Evolutionary conservation across 2,888 invertebrate genomes (phyloP).

Genomic region (Cryptophagus acutangulus): DNA sequence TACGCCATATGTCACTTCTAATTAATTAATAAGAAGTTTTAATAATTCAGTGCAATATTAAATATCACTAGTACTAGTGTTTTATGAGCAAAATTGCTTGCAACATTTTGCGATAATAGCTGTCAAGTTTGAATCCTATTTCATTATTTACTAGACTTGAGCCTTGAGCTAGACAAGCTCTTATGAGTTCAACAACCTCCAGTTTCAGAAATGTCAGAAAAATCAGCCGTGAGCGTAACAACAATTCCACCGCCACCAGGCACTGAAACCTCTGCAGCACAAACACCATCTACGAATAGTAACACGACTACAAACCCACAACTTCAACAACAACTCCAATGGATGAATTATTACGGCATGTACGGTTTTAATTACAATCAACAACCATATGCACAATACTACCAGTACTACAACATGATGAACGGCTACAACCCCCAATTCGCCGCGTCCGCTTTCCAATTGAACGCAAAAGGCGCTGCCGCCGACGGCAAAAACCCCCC

Average conservation of each 20-base stretch:
- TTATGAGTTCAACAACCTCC: too few species aligned
- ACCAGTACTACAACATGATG: slow-evolving; percentile 43
- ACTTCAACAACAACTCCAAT: slow-evolving; percentile 18
- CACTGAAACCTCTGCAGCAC: slow-evolving; percentile 28
- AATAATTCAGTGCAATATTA: too few species aligned
- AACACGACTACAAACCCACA: not conserved
- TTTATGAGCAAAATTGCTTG: too few species aligned
- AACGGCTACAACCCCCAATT: slow-evolving; percentile 33
- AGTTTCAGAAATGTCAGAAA: too few species aligned
- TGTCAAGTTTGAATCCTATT: too few species aligned
- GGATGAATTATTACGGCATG: slow-evolving; percentile 25
- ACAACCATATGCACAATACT: slow-evolving; percentile 51
- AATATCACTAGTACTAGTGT: too few species aligned
- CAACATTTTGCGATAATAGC: too few species aligned
- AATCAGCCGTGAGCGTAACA: too few species aligned
- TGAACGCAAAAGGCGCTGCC: not conserved
- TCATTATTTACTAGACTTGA: too few species aligned
- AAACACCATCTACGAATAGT: slow-evolving; percentile 2
- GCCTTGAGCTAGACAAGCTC: too few species aligned
- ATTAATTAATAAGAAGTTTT: too few species aligned
- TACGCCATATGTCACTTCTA: too few species aligned
- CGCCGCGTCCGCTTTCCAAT: slow-evolving; percentile 26
- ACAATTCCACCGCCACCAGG: slow-evolving; percentile 28
- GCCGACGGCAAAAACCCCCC: slow-evolving; percentile 48
- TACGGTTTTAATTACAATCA: slow-evolving; percentile 23